Percentiles rank a stretch among this genome's conserved stretches.
Evolutionary conservation across 2,888 invertebrate species (phyloP).

Genomic region (Sericinus montela): DNA sequence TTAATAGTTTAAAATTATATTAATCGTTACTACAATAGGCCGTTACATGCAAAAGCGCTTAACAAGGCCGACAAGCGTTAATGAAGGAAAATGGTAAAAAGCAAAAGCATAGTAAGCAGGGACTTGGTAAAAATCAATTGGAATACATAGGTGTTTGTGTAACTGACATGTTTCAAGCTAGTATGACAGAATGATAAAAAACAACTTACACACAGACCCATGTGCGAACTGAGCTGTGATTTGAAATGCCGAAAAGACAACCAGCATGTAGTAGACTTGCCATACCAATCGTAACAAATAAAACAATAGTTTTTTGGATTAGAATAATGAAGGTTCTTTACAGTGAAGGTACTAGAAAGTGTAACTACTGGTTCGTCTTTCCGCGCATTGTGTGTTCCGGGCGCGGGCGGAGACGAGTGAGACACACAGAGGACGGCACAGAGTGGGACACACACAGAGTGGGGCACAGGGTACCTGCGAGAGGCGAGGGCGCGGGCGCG

Average conservation of each 20-base stretch:
- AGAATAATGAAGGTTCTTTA: no score
- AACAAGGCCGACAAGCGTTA: conserved; percentile 8
- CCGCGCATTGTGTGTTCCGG: not conserved
- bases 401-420: not conserved
- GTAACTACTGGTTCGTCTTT: not conserved
- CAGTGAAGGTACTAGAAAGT: no score
- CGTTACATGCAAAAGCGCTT: conserved; percentile 12
- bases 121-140: not conserved
- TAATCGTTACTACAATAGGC: conserved; percentile 10
- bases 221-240: conserved; percentile 6
- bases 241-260: not conserved
- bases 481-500: conserved; percentile 31
- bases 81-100: conserved; percentile 20
- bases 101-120: conserved; percentile 23
- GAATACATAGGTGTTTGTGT: not conserved
- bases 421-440: conserved; percentile 9
- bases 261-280: no score
- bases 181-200: not conserved
- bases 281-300: no score
- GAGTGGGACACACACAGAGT: conserved; percentile 4
- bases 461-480: conserved; percentile 29
- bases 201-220: not conserved
- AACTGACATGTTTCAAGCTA: not conserved
- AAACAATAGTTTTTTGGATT: no score
- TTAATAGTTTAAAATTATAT: conserved; percentile 1